Conservation (phyloP, 2,888 invertebrate species). For the Euproctis similis region DNA sequence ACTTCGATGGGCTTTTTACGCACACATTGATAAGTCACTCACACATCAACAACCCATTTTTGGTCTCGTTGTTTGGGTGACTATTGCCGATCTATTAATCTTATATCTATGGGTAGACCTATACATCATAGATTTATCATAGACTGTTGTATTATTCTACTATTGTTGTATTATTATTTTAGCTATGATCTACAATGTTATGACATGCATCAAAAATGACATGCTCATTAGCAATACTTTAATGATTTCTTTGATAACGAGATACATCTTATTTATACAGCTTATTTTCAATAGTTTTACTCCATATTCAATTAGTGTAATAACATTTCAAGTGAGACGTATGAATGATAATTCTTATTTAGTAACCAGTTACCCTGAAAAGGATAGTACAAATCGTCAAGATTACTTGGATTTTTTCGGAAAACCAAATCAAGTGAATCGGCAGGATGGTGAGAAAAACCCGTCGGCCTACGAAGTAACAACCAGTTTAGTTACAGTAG, state of each 20-base stretch:
- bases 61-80: no score
- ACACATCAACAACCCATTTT: no score
- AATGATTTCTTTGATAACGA: constrained; percentile 27
- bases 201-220: no score
- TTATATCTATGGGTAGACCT: neutral
- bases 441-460: constrained; percentile 9
- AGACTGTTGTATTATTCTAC: neutral
- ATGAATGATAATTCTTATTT: constrained; percentile 51
- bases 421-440: constrained; percentile 1
- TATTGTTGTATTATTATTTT: neutral
- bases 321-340: constrained; percentile 53
- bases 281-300: constrained; percentile 33
- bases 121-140: no score
- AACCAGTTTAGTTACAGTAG: constrained; percentile 22
- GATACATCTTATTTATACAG: constrained; percentile 36
- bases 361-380: constrained; percentile 46
- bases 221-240: constrained; percentile 11
- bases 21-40: no score
- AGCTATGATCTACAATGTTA: no score
- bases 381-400: constrained; percentile 25
- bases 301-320: constrained; percentile 33
- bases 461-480: constrained; percentile 2
- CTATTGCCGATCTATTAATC: no score
- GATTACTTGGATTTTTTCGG: constrained; percentile 1
- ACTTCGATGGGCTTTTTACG: no score